Percentiles rank a stretch among this genome's conserved stretches.
These are phyloP conservation scores for Quiscalus mexicanus DNA, from an alignment of 2,113 vertebrate species.

Conservation along the genomic window DNA sequence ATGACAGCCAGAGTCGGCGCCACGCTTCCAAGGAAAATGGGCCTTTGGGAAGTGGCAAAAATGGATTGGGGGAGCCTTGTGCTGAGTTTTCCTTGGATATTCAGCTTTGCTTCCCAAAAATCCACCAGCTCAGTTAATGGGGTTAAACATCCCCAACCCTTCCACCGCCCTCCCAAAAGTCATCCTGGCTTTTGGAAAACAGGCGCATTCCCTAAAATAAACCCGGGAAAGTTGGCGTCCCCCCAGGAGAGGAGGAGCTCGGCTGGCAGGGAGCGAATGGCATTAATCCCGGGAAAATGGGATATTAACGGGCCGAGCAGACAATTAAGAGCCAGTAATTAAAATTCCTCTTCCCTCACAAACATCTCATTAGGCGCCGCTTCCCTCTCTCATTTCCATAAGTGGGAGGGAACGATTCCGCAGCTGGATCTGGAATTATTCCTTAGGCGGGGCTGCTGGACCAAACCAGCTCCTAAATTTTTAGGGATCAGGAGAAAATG, in stretches of 20 bases:
- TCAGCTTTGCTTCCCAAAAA: background rate
- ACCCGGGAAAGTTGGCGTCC: background rate
- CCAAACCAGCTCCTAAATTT: background rate
- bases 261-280: slow-evolving; percentile 7
- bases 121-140: accelerated
- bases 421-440: slow-evolving; percentile 59
- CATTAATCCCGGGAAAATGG: background rate
- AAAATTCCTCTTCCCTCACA: slow-evolving; percentile 79
- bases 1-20: background rate
- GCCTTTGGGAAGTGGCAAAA: background rate
- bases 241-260: background rate
- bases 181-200: accelerated
- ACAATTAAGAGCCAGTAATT: slow-evolving; percentile 81
- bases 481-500: accelerated
- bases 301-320: slow-evolving; percentile 72
- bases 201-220: background rate
- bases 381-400: slow-evolving; percentile 76
- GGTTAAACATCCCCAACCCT: background rate
- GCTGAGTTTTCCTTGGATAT: background rate
- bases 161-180: background rate
- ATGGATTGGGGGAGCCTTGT: accelerated
- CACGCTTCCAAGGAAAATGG: background rate
- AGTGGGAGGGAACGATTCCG: slow-evolving; percentile 72
- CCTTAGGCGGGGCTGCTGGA: background rate
- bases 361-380: slow-evolving; percentile 79